Base-by-base conservation (phyloP, 2,797 vertebrate genomes). In the Alosa sapidissima region DNA sequence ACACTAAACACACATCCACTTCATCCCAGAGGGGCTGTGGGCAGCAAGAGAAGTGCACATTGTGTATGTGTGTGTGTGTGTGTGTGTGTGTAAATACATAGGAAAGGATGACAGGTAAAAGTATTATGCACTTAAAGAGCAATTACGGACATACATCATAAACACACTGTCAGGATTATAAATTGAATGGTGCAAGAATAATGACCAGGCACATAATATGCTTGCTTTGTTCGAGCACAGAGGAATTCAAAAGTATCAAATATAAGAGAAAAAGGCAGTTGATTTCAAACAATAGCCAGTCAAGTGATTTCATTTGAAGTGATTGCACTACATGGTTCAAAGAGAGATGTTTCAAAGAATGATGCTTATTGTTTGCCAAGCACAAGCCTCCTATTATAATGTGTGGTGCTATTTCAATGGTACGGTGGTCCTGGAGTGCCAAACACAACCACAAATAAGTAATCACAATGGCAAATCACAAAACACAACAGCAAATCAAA, bases 291-390 rank as follows among this genome's bases (percentile, higher is more conserved):
- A 21, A 78, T 45, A 78, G 7, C 16, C 41, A 78, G 72, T 78
- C 14, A 78, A 78, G 72, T 78, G 41, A 78, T 78, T 47, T 47
- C 72, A 78, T 78, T 78, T 47, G 5, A 78, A 41, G 68, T 72
- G 33, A 72, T 72, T 68, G 13, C 45, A 41, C 41, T 75, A 41
- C 36, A 75, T 5, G 36, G 14, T 19, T 16, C 68, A 75, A 75
- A 75, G 62, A 13, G 24, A 65, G 13, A 41, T 75, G 33, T 75
- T 36, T 75, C 11, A 14, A 75, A 65, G 14, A 75, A 14, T 41
- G 13, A 41, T 41, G 33, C 13, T 3, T 75, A 75, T 75, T 75
- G 68, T 16, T 36, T 75, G 68, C 16, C 41, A 78, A 78, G 14
- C 72, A 47, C 14, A 78, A 47, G 14, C 13, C 28, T 72, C 11